Percentiles rank a stretch among this genome's conserved stretches.
These are phyloP conservation scores for Leptinotarsa peninsularis DNA, from an alignment of 2,888 invertebrate genomes.

Conservation along the genomic window DNA sequence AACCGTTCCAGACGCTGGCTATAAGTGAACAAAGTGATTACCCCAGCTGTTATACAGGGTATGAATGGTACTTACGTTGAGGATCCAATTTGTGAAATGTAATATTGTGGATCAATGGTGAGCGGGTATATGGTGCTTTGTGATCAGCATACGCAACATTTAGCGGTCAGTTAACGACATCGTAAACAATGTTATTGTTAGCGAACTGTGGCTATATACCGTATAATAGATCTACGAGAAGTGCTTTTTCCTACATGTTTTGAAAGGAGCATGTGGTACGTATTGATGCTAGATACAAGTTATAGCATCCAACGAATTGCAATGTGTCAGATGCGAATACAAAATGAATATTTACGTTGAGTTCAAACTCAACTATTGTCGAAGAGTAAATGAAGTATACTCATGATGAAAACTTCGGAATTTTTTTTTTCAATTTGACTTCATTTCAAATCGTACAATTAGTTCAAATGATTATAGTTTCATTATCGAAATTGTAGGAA, in stretches of 20 bases:
- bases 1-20: slow-evolving; percentile 1
- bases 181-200: background rate
- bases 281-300: background rate
- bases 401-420: too few species aligned
- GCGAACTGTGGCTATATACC: background rate
- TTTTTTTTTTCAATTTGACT: too few species aligned
- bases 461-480: too few species aligned
- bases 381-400: too few species aligned
- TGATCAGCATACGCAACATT: slow-evolving; percentile 1
- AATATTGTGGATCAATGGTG: slow-evolving; percentile 1
- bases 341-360: too few species aligned
- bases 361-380: too few species aligned
- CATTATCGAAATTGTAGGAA: too few species aligned
- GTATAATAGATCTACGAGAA: background rate
- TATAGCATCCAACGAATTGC: too few species aligned
- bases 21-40: background rate
- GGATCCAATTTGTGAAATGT: background rate
- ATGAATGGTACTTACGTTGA: background rate
- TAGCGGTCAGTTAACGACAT: background rate
- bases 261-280: background rate
- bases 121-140: background rate
- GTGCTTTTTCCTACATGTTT: background rate
- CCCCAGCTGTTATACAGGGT: slow-evolving; percentile 5
- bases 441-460: too few species aligned
- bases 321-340: too few species aligned